Conservation (phyloP, 2,113 vertebrate genomes). For the Seriola quinqueradiata region DNA sequence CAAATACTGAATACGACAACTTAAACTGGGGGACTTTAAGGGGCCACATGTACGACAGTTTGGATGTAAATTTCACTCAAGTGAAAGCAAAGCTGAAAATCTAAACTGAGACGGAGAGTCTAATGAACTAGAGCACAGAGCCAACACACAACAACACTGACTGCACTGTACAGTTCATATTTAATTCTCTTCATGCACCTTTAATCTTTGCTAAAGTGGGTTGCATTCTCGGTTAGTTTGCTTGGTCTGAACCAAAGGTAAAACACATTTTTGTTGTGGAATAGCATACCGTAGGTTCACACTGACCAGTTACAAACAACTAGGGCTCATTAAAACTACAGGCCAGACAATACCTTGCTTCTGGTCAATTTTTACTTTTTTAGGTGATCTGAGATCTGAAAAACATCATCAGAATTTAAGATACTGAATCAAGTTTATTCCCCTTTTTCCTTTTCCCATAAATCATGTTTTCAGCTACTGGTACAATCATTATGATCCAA, state of each 20-base stretch:
- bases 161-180: neutral
- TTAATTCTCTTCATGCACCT: neutral
- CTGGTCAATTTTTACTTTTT: conserved; percentile 5
- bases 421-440: neutral
- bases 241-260: conserved; percentile 33
- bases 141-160: neutral
- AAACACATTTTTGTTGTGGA: neutral
- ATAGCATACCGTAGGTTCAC: neutral
- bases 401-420: neutral
- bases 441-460: neutral
- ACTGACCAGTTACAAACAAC: neutral
- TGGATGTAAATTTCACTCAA: neutral
- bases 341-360: neutral
- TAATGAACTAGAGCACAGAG: neutral
- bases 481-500: conserved; percentile 13
- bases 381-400: neutral
- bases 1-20: neutral
- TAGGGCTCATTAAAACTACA: neutral
- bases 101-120: neutral
- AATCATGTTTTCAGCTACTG: conserved; percentile 9
- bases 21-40: neutral
- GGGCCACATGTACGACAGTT: neutral
- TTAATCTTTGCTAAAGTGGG: neutral
- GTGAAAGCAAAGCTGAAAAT: conserved; percentile 9
- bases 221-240: neutral